Evolutionary conservation across 2,888 invertebrate species (phyloP).

Genomic region (Phorcus lineatus): DNA sequence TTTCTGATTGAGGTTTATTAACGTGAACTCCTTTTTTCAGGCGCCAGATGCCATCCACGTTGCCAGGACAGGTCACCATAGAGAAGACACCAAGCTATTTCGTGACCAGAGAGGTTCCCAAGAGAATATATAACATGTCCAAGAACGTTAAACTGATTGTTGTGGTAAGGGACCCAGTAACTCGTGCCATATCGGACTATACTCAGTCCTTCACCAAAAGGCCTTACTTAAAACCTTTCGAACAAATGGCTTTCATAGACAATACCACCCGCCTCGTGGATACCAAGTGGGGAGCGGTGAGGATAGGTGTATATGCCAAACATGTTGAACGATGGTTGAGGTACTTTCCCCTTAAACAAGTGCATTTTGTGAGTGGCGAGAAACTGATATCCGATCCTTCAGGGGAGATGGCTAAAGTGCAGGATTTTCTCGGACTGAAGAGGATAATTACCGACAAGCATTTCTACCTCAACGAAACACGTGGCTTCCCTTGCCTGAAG

Average conservation of each 20-base stretch:
- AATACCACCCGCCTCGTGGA: slow-evolving; percentile 84
- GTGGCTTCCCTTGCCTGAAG: slow-evolving; percentile 90
- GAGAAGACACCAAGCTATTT: slow-evolving; percentile 96
- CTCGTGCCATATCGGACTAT: slow-evolving; percentile 92
- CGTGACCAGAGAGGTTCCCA: slow-evolving; percentile 89
- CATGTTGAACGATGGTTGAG: slow-evolving; percentile 89
- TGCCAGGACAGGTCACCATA: slow-evolving; percentile 90
- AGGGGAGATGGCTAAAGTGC: slow-evolving; percentile 88
- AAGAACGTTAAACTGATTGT: slow-evolving; percentile 87
- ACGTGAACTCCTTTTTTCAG: slow-evolving; percentile 76
- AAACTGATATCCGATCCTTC: slow-evolving; percentile 90
- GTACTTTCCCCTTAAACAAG: slow-evolving; percentile 86
- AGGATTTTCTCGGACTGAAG: slow-evolving; percentile 90
- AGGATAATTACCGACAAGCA: slow-evolving; percentile 89
- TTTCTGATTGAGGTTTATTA: background rate
- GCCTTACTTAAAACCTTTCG: slow-evolving; percentile 58
- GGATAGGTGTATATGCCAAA: slow-evolving; percentile 86
- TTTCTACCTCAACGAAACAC: slow-evolving; percentile 93
- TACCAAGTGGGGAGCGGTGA: slow-evolving; percentile 86
- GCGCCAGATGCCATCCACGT: slow-evolving; percentile 89
- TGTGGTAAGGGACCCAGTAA: slow-evolving; percentile 92
- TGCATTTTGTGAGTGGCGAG: slow-evolving; percentile 92
- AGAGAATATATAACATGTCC: slow-evolving; percentile 88
- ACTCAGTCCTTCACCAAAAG: slow-evolving; percentile 81
- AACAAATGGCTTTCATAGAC: slow-evolving; percentile 78